Conservation (phyloP, 2,888 invertebrate species). For the Euphydryas editha region DNA sequence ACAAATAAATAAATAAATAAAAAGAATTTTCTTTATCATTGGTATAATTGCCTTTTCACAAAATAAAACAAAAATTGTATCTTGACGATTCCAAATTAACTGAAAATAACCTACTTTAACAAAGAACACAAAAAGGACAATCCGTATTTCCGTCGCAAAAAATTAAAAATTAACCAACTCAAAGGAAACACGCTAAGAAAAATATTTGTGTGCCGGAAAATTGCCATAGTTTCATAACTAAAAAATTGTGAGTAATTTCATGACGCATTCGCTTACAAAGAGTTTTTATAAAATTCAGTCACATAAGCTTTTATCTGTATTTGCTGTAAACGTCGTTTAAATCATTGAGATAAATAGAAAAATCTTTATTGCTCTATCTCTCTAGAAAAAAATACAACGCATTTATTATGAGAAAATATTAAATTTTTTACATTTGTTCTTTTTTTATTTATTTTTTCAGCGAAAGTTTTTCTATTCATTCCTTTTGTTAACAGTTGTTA, state of each 20-base stretch:
- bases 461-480: not conserved
- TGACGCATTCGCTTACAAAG: conserved; percentile 10
- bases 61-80: too few relatives aligned
- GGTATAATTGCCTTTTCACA: too few relatives aligned
- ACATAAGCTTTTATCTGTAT: not conserved
- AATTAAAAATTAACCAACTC: not conserved
- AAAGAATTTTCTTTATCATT: too few relatives aligned
- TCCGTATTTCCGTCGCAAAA: not conserved
- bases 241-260: conserved; percentile 16
- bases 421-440: not conserved
- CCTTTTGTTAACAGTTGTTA: not conserved
- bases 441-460: not conserved
- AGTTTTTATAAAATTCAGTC: not conserved
- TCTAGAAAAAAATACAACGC: not conserved
- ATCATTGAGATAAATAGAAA: not conserved
- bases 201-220: conserved; percentile 17
- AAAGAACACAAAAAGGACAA: not conserved
- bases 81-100: not conserved
- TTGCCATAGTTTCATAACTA: conserved; percentile 15
- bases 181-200: conserved; percentile 12
- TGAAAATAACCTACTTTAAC: not conserved
- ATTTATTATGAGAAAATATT: not conserved
- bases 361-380: not conserved
- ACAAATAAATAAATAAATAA: too few relatives aligned
- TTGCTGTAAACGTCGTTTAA: not conserved